phyloP scores from a whole-genome alignment of 2,113 vertebrate genomes.

The Cathartes aura region DNA sequence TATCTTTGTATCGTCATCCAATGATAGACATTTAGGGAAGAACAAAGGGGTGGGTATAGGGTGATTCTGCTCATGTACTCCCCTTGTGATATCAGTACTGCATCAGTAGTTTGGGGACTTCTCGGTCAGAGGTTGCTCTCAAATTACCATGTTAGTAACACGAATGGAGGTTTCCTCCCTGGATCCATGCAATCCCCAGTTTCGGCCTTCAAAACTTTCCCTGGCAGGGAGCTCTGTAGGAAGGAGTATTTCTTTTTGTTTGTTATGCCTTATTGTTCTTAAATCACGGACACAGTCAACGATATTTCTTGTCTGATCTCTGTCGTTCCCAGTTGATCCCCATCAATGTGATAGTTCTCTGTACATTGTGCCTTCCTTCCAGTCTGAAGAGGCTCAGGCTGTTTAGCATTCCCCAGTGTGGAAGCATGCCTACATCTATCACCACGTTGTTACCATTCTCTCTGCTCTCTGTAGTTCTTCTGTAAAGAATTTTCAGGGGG shows the following conservation, averaged over 20 bases:
- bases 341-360: background rate
- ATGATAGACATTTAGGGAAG: background rate
- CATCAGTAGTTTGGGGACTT: background rate
- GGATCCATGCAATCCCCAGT: background rate
- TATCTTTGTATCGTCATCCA: background rate
- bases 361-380: background rate
- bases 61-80: background rate
- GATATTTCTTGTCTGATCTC: background rate
- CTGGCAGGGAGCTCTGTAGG: background rate
- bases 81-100: background rate
- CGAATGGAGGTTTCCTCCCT: background rate
- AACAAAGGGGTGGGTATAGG: background rate
- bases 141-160: background rate
- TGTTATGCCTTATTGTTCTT: background rate
- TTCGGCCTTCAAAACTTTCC: background rate
- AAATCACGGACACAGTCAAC: background rate
- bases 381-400: background rate
- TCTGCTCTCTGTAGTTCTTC: background rate
- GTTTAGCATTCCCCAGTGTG: background rate
- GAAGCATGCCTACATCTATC: background rate
- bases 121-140: background rate
- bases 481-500: background rate
- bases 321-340: background rate
- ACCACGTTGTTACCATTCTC: background rate
- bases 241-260: background rate